These are phyloP conservation scores for Acyrthosiphon pisum DNA, from an alignment of 1,140 invertebrate species.

Conservation along the genomic window DNA sequence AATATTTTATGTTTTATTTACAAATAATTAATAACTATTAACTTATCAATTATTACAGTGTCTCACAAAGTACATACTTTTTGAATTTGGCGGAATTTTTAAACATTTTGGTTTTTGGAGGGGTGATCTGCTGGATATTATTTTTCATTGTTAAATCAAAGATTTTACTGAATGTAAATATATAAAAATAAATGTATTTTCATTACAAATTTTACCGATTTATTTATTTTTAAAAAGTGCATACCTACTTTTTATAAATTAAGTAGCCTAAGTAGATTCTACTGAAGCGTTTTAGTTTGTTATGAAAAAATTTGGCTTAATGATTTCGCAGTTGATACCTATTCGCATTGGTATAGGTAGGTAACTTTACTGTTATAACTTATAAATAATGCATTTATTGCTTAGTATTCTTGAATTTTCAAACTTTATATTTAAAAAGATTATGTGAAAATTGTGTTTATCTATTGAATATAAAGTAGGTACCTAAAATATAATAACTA, in stretches of 20 bases:
- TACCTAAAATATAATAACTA: background rate
- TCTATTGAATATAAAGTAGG: background rate
- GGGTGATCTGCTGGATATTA: no score
- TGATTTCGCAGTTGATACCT: background rate
- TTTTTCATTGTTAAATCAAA: no score
- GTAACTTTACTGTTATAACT: background rate
- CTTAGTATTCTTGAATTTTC: background rate
- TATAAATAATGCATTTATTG: background rate
- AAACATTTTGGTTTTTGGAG: no score
- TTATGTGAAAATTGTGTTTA: background rate
- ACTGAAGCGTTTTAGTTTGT: background rate
- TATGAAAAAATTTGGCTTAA: background rate
- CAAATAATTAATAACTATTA: background rate
- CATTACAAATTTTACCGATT: no score
- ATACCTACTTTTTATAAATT: background rate
- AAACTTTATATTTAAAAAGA: background rate
- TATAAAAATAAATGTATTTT: background rate
- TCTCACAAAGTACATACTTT: no score
- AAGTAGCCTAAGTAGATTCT: background rate
- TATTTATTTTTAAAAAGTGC: no score
- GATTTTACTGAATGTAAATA: background rate
- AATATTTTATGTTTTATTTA: background rate
- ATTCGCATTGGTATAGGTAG: background rate
- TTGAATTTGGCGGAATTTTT: no score
- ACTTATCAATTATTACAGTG: background rate